Evolutionary conservation across 2,888 invertebrate species (phyloP).

Genomic region (Habroteleia sp.): DNA sequence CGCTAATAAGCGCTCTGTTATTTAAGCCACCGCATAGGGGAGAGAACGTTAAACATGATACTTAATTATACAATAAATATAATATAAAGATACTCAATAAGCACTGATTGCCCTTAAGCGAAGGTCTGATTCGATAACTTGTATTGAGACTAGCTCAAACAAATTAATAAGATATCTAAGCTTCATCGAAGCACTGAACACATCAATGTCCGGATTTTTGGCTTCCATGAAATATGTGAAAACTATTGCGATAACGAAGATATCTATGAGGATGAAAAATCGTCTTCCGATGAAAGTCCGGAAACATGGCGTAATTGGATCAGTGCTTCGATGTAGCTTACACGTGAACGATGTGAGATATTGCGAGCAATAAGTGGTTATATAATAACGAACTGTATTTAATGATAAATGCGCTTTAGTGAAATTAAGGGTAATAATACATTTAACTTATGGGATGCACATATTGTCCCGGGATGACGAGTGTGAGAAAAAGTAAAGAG

Average conservation of each 20-base stretch:
- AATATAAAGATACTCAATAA: constrained; percentile 65
- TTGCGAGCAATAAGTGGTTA: constrained; percentile 78
- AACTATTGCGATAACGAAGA: neutral
- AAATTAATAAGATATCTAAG: constrained; percentile 56
- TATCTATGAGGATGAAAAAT: constrained; percentile 3
- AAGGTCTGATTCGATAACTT: constrained; percentile 54
- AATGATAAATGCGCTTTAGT: constrained; percentile 65
- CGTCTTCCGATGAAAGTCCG: constrained; percentile 31
- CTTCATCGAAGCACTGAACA: neutral
- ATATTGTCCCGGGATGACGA: constrained; percentile 59
- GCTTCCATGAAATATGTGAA: constrained; percentile 18
- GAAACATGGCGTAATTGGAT: neutral
- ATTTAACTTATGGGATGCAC: constrained; percentile 50
- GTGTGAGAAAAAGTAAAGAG: constrained; percentile 31
- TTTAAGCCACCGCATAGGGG: constrained; percentile 61
- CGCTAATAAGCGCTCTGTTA: constrained; percentile 64
- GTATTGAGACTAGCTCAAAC: constrained; percentile 66
- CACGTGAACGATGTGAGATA: constrained; percentile 65
- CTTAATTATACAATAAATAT: constrained; percentile 59
- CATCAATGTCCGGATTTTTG: constrained; percentile 13
- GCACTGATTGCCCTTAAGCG: constrained; percentile 60
- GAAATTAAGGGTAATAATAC: constrained; percentile 59
- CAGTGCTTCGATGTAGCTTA: constrained; percentile 1
- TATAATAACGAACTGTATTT: constrained; percentile 69
- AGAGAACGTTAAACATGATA: constrained; percentile 62